Base-by-base conservation (phyloP, 1,140 invertebrate species). In the Caenorhabditis remanei region DNA sequence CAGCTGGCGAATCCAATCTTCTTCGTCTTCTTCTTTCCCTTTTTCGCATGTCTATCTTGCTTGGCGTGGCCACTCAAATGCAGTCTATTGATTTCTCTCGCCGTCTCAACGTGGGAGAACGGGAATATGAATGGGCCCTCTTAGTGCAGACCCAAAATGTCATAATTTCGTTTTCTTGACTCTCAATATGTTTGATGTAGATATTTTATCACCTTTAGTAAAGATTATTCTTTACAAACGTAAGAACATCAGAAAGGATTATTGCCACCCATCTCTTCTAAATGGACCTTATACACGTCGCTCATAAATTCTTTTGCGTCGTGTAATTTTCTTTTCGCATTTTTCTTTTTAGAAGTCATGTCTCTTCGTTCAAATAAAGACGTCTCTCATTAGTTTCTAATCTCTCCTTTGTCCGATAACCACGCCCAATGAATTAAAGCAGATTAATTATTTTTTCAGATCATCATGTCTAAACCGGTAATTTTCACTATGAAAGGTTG, bases 71-170 rank as follows among this genome's bases (percentile, higher is more conserved):
- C n/a, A 79, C 71, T 50, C 71, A 8, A 71, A 71, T 43, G 65
- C 41, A 46, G 65, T 79, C 71, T 79, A 79, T 79, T 79, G 71
- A 79, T 79, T 79, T 79, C 71, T 50, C 46, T 50, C 46, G 43
- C 53, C 46, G 43, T 79, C 71, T 50, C 46, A 71, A 46, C 19
- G 40, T 32, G 43, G 9, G 71, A 79, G n/a, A 5, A 79, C 24
- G 50, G 50, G 21, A 24, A 19, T 11, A 63, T 32, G 32, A 32
- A 32, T 8, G n/a, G n/a, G 8, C 13, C 4, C 8, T 53, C 9
- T 13, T 9, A 53, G 50, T 53, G 16, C 16, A 53, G 9, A 53
- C 9, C 16, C 50, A 53, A 53, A 53, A 1, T 53, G 50, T 13
- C 9, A 13, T 16, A 53, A 13, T 53, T 53, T 16, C 4, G 16